These are phyloP conservation scores for Emydocephalus ijimae DNA, from an alignment of 2,113 vertebrate genomes.

Conservation along the genomic window DNA sequence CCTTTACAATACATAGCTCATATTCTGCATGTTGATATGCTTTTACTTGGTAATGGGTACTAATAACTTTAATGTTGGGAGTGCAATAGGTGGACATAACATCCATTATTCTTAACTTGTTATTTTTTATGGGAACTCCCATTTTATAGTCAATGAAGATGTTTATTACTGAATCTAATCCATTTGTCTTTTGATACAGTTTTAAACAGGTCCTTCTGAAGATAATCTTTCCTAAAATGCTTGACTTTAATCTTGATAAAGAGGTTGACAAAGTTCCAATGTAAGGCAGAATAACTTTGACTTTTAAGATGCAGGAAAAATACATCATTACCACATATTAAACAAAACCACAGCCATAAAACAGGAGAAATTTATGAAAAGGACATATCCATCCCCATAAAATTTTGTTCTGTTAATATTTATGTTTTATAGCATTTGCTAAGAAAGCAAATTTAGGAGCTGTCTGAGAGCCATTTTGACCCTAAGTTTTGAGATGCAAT, in stretches of 20 bases:
- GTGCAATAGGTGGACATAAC: accelerated
- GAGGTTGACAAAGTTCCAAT: background rate
- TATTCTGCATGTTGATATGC: background rate
- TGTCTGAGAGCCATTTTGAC: background rate
- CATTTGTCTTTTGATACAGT: background rate
- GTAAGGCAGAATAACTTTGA: background rate
- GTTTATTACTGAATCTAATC: background rate
- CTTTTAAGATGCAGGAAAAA: background rate
- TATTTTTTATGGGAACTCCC: accelerated
- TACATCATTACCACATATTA: background rate
- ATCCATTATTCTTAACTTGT: accelerated
- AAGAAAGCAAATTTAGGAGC: background rate
- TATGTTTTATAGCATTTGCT: background rate
- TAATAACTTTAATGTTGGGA: background rate
- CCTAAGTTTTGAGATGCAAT: background rate
- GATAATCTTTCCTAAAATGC: background rate
- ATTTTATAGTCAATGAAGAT: background rate
- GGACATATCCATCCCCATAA: background rate
- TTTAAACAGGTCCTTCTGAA: background rate
- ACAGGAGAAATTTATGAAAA: background rate
- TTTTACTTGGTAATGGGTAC: background rate
- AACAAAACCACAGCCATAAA: background rate
- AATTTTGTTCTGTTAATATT: background rate
- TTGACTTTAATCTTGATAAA: accelerated
- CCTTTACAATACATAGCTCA: slow-evolving; percentile 72